Evolutionary conservation across 2,113 vertebrate genomes (phyloP).

Genomic region (Asarcornis scutulata): DNA sequence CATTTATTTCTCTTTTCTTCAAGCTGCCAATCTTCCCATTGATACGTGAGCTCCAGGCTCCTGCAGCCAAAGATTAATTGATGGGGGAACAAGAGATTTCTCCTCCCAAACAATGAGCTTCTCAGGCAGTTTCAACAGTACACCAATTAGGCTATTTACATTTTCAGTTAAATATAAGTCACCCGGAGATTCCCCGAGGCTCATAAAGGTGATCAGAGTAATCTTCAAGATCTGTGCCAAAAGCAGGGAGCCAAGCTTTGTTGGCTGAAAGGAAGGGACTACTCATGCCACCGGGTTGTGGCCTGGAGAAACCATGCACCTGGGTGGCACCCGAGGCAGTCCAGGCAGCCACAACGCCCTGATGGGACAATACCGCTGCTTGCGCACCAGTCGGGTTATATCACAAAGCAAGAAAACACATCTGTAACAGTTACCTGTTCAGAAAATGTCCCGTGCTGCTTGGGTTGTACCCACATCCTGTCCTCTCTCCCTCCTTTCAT

Average conservation of each 20-base stretch:
- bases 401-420: no score
- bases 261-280: neutral
- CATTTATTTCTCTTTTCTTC: neutral
- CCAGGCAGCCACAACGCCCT: neutral
- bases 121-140: conserved; percentile 15
- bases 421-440: rapidly evolving
- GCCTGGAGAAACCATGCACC: neutral
- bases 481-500: neutral
- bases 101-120: conserved; percentile 27
- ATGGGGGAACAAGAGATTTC: conserved; percentile 37
- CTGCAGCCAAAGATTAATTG: conserved; percentile 43
- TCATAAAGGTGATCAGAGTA: neutral
- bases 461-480: rapidly evolving
- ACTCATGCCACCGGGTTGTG: neutral
- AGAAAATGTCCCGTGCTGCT: rapidly evolving
- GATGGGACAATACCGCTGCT: no score
- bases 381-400: no score
- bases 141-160: conserved; percentile 41
- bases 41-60: neutral
- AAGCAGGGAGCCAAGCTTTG: neutral
- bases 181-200: neutral
- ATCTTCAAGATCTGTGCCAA: neutral
- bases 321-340: neutral
- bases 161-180: conserved; percentile 1
- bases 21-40: neutral